These are phyloP conservation scores for Noctua janthina DNA, from an alignment of 2,888 invertebrate species.

Conservation along the genomic window DNA sequence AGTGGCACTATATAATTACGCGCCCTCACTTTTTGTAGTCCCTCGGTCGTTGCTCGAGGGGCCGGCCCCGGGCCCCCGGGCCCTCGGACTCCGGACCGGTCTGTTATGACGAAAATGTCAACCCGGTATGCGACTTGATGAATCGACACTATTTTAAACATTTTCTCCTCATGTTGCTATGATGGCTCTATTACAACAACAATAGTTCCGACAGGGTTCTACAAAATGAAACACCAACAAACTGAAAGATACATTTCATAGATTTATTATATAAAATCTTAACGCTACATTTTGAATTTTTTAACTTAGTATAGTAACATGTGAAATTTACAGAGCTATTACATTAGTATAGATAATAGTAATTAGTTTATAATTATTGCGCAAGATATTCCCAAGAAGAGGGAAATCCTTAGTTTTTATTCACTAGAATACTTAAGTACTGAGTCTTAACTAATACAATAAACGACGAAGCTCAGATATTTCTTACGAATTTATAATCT, in stretches of 20 bases:
- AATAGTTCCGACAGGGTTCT: constrained; percentile 16
- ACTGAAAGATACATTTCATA: constrained; percentile 88
- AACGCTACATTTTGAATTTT: constrained; percentile 86
- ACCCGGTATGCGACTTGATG: constrained; percentile 89
- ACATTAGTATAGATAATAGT: constrained; percentile 87
- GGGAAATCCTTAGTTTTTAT: constrained; percentile 81
- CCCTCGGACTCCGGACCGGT: constrained; percentile 70
- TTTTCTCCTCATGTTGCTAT: constrained; percentile 74
- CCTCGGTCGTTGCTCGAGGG: constrained; percentile 72
- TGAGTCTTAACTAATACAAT: constrained; percentile 84
- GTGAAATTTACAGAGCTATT: constrained; percentile 89
- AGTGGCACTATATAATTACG: constrained; percentile 90
- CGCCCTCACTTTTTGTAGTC: constrained; percentile 88
- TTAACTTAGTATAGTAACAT: constrained; percentile 89
- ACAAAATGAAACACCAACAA: constrained; percentile 77
- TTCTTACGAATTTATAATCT: constrained; percentile 85
- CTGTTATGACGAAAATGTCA: constrained; percentile 90
- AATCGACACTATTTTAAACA: constrained; percentile 89
- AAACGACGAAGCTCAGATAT: constrained; percentile 90
- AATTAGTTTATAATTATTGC: constrained; percentile 90
- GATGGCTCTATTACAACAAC: constrained; percentile 67
- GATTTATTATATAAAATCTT: constrained; percentile 91
- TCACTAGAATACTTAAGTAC: constrained; percentile 86
- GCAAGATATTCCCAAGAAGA: constrained; percentile 82
- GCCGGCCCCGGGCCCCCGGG: constrained; percentile 69